Evolutionary conservation across 1,140 invertebrate genomes (phyloP).

Genomic region (Lethrus apterus): DNA sequence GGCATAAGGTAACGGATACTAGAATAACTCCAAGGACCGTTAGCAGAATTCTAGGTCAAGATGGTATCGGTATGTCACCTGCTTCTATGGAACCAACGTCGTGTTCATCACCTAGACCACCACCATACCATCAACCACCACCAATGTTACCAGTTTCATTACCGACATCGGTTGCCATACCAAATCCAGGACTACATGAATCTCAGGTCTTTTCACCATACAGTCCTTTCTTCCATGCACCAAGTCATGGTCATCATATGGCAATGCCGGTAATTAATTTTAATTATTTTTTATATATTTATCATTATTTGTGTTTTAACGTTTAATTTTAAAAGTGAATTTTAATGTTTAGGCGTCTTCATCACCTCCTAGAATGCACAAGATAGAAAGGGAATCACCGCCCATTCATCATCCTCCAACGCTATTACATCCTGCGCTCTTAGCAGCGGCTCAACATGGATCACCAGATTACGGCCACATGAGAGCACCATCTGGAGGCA

Average conservation of each 20-base stretch:
- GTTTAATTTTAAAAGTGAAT: conserved; percentile 35
- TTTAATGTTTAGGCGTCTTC: conserved; percentile 39
- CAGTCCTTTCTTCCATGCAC: conserved; percentile 71
- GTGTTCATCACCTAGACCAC: conserved; percentile 57
- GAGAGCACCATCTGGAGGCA: conserved; percentile 42
- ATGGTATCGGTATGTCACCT: conserved; percentile 61
- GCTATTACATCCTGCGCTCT: conserved; percentile 67
- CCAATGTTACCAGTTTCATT: conserved; percentile 80
- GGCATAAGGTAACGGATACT: conserved; percentile 95
- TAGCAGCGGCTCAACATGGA: conserved; percentile 69
- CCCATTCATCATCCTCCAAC: conserved; percentile 71
- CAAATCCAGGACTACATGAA: conserved; percentile 91
- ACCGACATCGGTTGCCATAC: conserved; percentile 90
- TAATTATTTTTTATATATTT: conserved; percentile 9
- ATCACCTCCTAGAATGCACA: conserved; percentile 48
- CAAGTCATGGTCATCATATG: conserved; percentile 47
- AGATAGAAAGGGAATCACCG: conserved; percentile 68
- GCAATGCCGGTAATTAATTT: conserved; percentile 37
- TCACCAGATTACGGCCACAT: conserved; percentile 69
- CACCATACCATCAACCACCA: conserved; percentile 63
- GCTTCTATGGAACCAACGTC: conserved; percentile 42
- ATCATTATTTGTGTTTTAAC: conserved; percentile 10
- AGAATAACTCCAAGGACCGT: conserved; percentile 87
- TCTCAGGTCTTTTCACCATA: conserved; percentile 89
- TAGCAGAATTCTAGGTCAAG: conserved; percentile 74